Base-by-base conservation (phyloP, 2,888 invertebrate species). In the Drosophila helvetica region DNA sequence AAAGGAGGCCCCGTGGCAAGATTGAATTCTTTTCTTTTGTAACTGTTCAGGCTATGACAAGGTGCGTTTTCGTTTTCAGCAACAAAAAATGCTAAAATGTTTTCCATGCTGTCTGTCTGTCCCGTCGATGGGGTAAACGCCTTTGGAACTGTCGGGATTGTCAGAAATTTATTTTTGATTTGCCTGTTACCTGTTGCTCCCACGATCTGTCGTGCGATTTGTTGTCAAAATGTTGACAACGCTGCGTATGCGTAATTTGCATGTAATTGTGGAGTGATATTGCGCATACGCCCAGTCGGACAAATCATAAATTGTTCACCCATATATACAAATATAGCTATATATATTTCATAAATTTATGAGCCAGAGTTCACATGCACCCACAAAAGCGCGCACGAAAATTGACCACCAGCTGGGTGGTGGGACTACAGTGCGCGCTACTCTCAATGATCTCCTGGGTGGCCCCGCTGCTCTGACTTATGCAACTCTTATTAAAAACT, bases 191-290 rank as follows among this genome's bases (percentile, higher is more conserved):
- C 38, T 64, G 27, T 52, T 38, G 64, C 54, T 89, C 86, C 88
- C 90, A 89, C 89, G 86, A 89, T 88, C 82, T 89, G 86, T 89
- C 86, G 79, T 74, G 75, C 69, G 66, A 70, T 77, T 83, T 76
- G 61, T 66, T 86, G 67, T 86, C 72, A 70, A 54, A 59, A 74
- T 53, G 74, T 74, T 71, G 71, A 71, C 71, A 71, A 80, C 78
- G 66, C 67, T 42, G 72, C 78, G 76, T 76, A 77, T 78, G 61
- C 77, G 70, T 64, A 79, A 73, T 71, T 85, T 75, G 63, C 71
- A 77, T 77, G 58, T 67, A 74, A 80, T 86, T 77, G 69, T 53
- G 60, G 54, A 61, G 48, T 53, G 63, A 70, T 64, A 66, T 48
- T 33, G 69, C 54, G 70, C 63, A 80, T 86, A 87, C 85, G 82